phyloP scores from a whole-genome alignment of 2,113 vertebrate species.

The Theristicus caerulescens region DNA sequence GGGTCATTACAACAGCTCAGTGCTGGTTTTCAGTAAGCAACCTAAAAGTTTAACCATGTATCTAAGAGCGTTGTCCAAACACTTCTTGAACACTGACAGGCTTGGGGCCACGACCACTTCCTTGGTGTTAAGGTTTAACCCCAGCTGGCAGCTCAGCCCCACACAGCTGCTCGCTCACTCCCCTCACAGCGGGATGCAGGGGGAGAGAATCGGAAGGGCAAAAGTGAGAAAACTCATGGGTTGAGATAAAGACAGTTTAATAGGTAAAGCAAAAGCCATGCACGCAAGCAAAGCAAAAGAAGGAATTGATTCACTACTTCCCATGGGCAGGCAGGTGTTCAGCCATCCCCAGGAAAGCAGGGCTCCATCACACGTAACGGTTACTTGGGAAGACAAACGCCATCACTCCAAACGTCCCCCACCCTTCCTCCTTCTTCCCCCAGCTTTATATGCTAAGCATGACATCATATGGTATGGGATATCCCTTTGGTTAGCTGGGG shows the following conservation, averaged over 20 bases:
- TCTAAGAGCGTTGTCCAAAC: not conserved
- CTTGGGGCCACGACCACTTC: not conserved
- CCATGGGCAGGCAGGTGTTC: accelerated
- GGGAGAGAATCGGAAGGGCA: not conserved
- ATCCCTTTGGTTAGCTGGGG: not conserved
- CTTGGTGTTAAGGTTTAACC: not conserved
- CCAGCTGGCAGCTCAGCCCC: not conserved
- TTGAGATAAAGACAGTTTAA: not conserved
- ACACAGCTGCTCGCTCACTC: not conserved
- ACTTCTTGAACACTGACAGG: not conserved
- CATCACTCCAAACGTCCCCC: accelerated
- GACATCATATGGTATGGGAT: accelerated
- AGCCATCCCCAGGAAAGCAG: not conserved
- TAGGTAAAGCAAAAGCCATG: not conserved
- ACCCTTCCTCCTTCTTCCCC: not conserved
- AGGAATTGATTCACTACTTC: not conserved
- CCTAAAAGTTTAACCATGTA: not conserved
- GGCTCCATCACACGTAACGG: accelerated
- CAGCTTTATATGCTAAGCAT: not conserved
- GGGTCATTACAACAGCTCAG: not conserved
- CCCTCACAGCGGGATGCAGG: not conserved
- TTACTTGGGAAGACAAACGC: not conserved
- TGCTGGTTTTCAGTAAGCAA: not conserved
- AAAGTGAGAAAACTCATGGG: not conserved
- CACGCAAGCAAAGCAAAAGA: accelerated